Base-by-base conservation (phyloP, 2,888 invertebrate genomes). In the Halictus ligatus region DNA sequence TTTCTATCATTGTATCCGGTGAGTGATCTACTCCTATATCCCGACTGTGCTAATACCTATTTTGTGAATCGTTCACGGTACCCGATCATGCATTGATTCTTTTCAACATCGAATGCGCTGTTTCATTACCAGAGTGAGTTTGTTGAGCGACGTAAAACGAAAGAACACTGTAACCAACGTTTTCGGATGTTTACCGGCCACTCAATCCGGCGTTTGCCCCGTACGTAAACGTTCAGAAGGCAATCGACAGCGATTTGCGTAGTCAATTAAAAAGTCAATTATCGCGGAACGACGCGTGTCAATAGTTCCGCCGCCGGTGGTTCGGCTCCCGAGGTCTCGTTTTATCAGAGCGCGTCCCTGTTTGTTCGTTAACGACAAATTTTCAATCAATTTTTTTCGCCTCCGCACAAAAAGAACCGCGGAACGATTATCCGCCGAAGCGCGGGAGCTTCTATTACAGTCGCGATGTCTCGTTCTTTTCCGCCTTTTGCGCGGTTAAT, bases 181-280 rank as follows among this genome's bases (percentile, higher is more conserved):
- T 50, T 58, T 43, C 40, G 75, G 35, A 50, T 50, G n/a, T 35
- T 58, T 21, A 3, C 21, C 40, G 13, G 12, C 13, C 40, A 35
- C 18, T 40, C 35, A 6, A 35, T 21, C 2, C 15, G 2, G 4
- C 35, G 74, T 29, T 50, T 25, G 3, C 18, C 2, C 21, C 46
- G n/a, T 50, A n/a, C 29, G 40, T 29, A 50, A 77, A 79, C 71
- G 46, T 76, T 48, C 21, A 18, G n/a, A 5, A 6, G 6, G 13
- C 18, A 35, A 50, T 74, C 29, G 3, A 10, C 5, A 25, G 1
- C 54, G 10, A 35, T 74, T 64, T 29, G n/a, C 35, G 48, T 40
- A 35, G 74, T 35, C 64, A 50, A 79, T 79, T 79, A 74, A 74
- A 79, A 79, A 79, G 46, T 73, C 48, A 74, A 74, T 78, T 72